Conservation (phyloP, 2,797 vertebrate species). For the Sebastes hubbsi region DNA sequence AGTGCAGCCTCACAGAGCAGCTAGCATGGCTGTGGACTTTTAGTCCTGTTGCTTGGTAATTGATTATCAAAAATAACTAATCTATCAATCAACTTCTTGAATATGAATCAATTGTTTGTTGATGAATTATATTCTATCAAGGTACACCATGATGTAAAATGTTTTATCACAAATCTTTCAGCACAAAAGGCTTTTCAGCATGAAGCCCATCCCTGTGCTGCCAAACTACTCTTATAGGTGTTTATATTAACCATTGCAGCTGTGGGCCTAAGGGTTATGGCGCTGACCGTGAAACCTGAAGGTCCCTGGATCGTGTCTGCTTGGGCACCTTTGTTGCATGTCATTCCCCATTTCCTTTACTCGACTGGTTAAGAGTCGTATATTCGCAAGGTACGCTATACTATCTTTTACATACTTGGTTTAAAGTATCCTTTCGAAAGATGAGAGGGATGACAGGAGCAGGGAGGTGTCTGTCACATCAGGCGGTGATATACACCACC, state of each 20-base stretch:
- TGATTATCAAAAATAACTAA: not conserved
- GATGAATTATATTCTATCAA: too few relatives aligned
- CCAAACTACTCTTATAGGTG: not conserved
- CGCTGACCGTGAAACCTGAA: not conserved
- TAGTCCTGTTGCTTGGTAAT: not conserved
- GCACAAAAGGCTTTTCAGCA: not conserved
- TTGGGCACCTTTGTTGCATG: not conserved
- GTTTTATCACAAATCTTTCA: not conserved
- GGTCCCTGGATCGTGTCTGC: not conserved
- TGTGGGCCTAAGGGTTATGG: not conserved
- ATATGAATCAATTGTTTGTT: not conserved
- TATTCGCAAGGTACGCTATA: not conserved
- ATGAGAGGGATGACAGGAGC: slow-evolving; percentile 28
- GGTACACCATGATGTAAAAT: too few relatives aligned
- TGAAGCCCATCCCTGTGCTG: not conserved
- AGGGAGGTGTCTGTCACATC: slow-evolving; percentile 46
- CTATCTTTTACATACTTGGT: not conserved
- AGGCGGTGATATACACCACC: slow-evolving; percentile 48
- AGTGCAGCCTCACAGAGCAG: not conserved
- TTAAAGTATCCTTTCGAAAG: slow-evolving; percentile 11
- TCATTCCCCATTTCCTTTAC: not conserved
- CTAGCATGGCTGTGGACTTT: not conserved
- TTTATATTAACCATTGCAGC: not conserved
- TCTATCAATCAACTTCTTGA: not conserved
- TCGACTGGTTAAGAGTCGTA: not conserved